Evolutionary conservation across 2,113 vertebrate genomes (phyloP).

Genomic region (Theristicus caerulescens): DNA sequence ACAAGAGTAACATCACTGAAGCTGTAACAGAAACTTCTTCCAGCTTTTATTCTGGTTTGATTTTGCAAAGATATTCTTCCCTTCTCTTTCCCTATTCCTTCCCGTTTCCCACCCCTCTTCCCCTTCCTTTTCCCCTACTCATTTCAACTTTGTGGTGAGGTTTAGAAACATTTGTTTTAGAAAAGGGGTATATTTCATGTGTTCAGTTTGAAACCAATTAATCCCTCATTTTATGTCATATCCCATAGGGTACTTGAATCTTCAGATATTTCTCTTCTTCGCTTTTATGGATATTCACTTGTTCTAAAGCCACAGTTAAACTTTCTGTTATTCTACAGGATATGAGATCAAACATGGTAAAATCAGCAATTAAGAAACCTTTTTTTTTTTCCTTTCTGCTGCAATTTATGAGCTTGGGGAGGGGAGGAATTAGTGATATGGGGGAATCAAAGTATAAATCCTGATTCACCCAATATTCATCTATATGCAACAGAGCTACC

Average conservation of each 20-base stretch:
- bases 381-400: neutral
- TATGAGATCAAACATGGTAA: neutral
- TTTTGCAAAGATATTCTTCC: neutral
- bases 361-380: neutral
- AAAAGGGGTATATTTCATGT: neutral
- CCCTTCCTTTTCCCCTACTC: neutral
- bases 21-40: neutral
- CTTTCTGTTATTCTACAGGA: neutral
- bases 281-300: neutral
- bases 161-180: neutral
- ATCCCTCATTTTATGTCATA: neutral
- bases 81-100: neutral
- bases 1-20: neutral
- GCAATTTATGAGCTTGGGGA: neutral
- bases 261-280: neutral
- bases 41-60: constrained; percentile 10
- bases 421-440: neutral
- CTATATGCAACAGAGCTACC: neutral
- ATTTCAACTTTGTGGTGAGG: neutral
- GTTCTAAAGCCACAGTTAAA: neutral
- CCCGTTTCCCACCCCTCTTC: neutral
- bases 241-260: neutral
- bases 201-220: neutral
- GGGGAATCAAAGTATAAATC: neutral
- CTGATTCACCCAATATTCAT: neutral